Evolutionary conservation across 2,888 invertebrate genomes (phyloP), one percentile per base, ranked within the genome.

Genomic region (Nomada goodeniana): DNA sequence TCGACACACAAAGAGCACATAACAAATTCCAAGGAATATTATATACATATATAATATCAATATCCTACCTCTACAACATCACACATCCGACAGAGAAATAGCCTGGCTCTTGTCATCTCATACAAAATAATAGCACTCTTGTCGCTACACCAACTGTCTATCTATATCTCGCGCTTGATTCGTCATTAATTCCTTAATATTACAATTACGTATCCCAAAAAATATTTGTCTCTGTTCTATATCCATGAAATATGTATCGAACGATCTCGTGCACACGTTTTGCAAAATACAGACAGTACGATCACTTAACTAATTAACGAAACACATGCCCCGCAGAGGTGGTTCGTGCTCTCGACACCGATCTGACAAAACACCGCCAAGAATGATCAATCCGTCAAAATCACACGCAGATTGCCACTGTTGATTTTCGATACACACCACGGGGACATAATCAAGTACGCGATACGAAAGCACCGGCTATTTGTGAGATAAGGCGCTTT

Each of bases 401-500:
- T n/a, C 36, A 23, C 52, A n/a, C 20, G 50, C 50, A 15, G 50
- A 53, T 69, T 13, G 23, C 9, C 9, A 52, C 9, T 36, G 20
- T 47, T 53, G 18, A 47, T 63, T 13, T 42, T 36, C 18, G 23
- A 47, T 36, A 55, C 13, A 23, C 59, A 52, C n/a, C 11, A n/a
- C 15, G 42, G 44, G 47, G 44, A 36, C 29, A 52, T 13, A 15
- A 13, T 36, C 44, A 47, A 71, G 20, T 44, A 50, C 59, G 36
- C 47, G 60, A 29, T 60, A 44, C 20, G 26, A 64, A 64, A 55
- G 57, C 64, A 9, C 26, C 15, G 60, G 2, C 65, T 10, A 68
- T 36, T 9, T 44, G 47, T n/a, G 71, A 70, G 74, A 77, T 81
- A 74, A 81, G 70, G n/a, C 52, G 77, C 68, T 81, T 67, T 77